Base-by-base conservation (phyloP, 2,113 vertebrate species). In the Elgaria multicarinata region DNA sequence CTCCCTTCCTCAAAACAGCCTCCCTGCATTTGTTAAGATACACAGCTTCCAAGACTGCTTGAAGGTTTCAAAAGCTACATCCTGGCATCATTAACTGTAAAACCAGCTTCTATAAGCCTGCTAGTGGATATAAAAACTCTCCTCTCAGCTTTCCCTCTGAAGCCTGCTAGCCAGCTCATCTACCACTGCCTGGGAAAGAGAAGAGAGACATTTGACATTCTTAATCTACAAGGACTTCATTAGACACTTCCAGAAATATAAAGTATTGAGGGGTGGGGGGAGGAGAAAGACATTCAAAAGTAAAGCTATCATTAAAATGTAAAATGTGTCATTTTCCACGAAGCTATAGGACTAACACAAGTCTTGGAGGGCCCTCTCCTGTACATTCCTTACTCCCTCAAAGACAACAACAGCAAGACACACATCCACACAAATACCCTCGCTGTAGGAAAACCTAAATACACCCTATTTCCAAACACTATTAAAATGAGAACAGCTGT, bases 311-410 rank as follows among this genome's bases (percentile, higher is more conserved):
- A 89, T 90, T 95, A 95, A 94, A 94, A 91, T 94, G 94, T 94
- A 95, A 36, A 50, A 93, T 91, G 88, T 95, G 91, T 95, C 92
- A 95, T 95, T 92, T n/a, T 95, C 95, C 94, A 95, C 94, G 92
- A 95, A 95, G 91, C 89, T 92, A 92, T 26, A 93, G 93, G 91
- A 94, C 92, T 92, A 95, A 96, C 79, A 87, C 91, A 96, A 96
- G 95, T 95, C 95, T 95, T 96, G 94, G 95, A 96, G 94, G 94
- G 95, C 96, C 96, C 95, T 95, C 96, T 96, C 95, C 95, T 96
- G 95, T 95, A 96, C 95, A 0, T 86, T 95, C 90, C 0, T 79
- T 93, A 90, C 93, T 95, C 95, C 87, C 93, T 88, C 75, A 91
- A 0, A 79, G 58, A 75, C 9, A 12, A 75, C 9, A 12, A 62